These are phyloP conservation scores for Palaemon carinicauda DNA, from an alignment of 1,140 invertebrate species.

Conservation along the genomic window DNA sequence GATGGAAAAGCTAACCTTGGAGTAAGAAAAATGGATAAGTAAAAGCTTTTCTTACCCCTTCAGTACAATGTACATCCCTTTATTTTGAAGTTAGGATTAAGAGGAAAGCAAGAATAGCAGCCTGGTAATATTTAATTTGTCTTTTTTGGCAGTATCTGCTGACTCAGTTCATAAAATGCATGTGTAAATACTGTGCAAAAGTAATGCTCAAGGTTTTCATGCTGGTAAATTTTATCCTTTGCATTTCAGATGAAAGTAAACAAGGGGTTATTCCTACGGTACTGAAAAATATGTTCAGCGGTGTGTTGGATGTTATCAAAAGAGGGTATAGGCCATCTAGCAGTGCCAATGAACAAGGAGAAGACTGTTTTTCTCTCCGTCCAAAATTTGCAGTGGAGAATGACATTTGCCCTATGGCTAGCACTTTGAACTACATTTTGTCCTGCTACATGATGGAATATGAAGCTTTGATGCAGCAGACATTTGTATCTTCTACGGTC, in stretches of 20 bases:
- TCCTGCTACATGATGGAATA: constrained; percentile 46
- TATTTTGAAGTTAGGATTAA: no score
- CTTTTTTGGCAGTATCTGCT: no score
- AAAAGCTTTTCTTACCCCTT: no score
- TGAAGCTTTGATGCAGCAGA: constrained; percentile 33
- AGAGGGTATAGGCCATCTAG: constrained; percentile 42
- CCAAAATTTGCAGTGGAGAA: constrained; percentile 11
- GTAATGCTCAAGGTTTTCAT: neutral
- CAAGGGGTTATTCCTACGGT: constrained; percentile 47
- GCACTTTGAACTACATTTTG: constrained; percentile 49
- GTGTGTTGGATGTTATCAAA: constrained; percentile 54
- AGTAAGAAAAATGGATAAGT: no score
- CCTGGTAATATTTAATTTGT: no score
- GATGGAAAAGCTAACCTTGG: no score
- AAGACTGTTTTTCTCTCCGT: constrained; percentile 42
- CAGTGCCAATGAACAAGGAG: constrained; percentile 20
- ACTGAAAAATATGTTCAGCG: constrained; percentile 49
- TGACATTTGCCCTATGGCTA: constrained; percentile 24
- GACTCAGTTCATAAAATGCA: no score
- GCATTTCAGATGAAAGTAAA: constrained; percentile 32
- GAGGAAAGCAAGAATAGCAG: no score
- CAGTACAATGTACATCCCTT: no score
- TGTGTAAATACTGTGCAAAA: neutral
- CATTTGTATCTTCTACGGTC: constrained; percentile 41
- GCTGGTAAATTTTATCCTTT: neutral